A percentile compares a stretch with the other conserved stretches of the same genome.
These are phyloP conservation scores for Lasiurus borealis DNA, from an alignment of 2,113 vertebrate species.

Conservation along the genomic window DNA sequence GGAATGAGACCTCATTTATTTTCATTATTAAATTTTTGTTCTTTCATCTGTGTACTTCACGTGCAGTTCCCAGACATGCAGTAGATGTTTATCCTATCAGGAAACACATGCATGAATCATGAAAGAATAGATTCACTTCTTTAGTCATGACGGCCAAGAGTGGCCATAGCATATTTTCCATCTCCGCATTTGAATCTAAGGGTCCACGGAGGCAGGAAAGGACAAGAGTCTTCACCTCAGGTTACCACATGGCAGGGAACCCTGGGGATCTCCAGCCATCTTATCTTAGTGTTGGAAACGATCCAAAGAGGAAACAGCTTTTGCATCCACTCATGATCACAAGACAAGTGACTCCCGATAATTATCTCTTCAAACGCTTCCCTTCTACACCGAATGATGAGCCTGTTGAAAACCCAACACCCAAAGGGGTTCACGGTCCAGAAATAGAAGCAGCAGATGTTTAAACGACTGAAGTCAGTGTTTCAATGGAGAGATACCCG, in stretches of 20 bases:
- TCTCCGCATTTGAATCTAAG: neutral
- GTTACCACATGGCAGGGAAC: neutral
- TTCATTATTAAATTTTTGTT: neutral
- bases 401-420: neutral
- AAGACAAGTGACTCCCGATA: accelerated
- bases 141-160: neutral
- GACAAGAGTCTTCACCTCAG: neutral
- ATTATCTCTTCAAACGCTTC: neutral
- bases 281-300: neutral
- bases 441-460: neutral
- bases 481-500: neutral
- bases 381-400: neutral
- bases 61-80: neutral
- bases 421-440: neutral
- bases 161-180: neutral
- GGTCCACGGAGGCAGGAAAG: neutral
- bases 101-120: neutral
- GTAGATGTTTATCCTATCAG: neutral
- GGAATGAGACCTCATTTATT: neutral
- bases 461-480: neutral
- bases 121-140: neutral
- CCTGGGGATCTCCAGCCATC: neutral
- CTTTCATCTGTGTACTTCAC: neutral
- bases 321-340: neutral
- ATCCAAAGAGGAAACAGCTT: neutral